These are phyloP conservation scores for Smithornis capensis DNA, from an alignment of 2,113 vertebrate genomes.

Conservation along the genomic window DNA sequence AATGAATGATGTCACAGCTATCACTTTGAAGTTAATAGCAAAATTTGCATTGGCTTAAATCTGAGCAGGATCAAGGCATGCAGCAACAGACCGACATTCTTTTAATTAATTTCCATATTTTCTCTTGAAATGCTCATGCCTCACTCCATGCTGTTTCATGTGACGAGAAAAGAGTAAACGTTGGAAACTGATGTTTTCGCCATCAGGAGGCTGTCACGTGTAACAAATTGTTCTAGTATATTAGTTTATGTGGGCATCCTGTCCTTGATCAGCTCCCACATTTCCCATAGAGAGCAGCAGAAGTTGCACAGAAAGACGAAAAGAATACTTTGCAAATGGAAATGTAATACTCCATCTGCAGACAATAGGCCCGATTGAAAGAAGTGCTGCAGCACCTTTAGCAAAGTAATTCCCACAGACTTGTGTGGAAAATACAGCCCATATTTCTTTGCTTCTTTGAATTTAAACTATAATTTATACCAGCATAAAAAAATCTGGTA, in stretches of 20 bases:
- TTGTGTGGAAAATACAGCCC: neutral
- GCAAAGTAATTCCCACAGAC: neutral
- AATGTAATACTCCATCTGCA: conserved; percentile 14
- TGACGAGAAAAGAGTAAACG: neutral
- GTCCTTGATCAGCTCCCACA: conserved; percentile 18
- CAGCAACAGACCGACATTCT: conserved; percentile 3
- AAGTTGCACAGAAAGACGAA: neutral
- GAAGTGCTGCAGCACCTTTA: neutral
- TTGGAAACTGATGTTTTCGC: neutral
- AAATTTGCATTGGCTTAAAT: conserved; percentile 40
- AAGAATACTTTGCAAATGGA: neutral
- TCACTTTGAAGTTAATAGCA: conserved; percentile 50
- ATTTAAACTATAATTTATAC: neutral
- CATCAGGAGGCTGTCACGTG: neutral
- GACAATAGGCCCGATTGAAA: neutral
- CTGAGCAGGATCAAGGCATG: conserved; percentile 34
- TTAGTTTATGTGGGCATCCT: conserved; percentile 3
- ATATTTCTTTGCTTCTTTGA: neutral
- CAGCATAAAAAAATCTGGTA: conserved; percentile 25
- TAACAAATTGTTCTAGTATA: conserved; percentile 46
- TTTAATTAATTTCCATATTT: conserved; percentile 50
- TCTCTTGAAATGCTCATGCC: conserved; percentile 43
- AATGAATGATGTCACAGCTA: conserved; percentile 35
- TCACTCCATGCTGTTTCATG: conserved; percentile 9
- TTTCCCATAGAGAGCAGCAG: neutral